Conservation (phyloP, 2,888 invertebrate genomes). For the Chymomyza amoena region DNA sequence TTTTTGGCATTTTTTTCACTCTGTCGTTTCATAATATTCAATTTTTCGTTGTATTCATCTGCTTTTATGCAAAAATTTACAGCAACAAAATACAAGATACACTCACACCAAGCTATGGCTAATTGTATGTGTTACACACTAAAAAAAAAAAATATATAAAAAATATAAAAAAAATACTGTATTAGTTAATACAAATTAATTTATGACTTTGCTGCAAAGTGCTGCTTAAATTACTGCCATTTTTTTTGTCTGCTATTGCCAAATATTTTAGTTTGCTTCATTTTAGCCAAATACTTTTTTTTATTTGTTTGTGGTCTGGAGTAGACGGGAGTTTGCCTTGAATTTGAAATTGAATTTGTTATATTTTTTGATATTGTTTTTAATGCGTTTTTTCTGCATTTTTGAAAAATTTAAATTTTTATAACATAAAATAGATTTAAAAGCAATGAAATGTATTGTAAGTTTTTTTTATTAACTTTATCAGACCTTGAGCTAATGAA, state of each 20-base stretch:
- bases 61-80: slow-evolving; percentile 54
- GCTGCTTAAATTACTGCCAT: slow-evolving; percentile 17
- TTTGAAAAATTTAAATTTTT: background rate
- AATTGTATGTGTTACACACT: slow-evolving; percentile 53
- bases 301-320: slow-evolving; percentile 10
- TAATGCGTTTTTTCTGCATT: background rate
- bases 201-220: slow-evolving; percentile 37
- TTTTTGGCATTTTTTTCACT: slow-evolving; percentile 47
- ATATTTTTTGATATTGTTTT: slow-evolving; percentile 13
- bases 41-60: slow-evolving; percentile 30
- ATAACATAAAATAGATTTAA: background rate
- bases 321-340: slow-evolving; percentile 50
- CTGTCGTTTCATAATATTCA: slow-evolving; percentile 62
- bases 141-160: slow-evolving; percentile 29
- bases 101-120: slow-evolving; percentile 40
- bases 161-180: slow-evolving; percentile 55
- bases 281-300: slow-evolving; percentile 29
- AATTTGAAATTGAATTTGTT: slow-evolving; percentile 20
- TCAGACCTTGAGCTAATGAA: background rate
- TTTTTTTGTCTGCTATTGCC: slow-evolving; percentile 41
- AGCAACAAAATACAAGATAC: slow-evolving; percentile 32
- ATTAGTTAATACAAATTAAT: slow-evolving; percentile 63
- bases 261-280: slow-evolving; percentile 32
- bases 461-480: background rate
- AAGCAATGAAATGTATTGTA: background rate